These are phyloP conservation scores for Mimumesa dahlbomi DNA, from an alignment of 2,888 invertebrate species.

Conservation along the genomic window DNA sequence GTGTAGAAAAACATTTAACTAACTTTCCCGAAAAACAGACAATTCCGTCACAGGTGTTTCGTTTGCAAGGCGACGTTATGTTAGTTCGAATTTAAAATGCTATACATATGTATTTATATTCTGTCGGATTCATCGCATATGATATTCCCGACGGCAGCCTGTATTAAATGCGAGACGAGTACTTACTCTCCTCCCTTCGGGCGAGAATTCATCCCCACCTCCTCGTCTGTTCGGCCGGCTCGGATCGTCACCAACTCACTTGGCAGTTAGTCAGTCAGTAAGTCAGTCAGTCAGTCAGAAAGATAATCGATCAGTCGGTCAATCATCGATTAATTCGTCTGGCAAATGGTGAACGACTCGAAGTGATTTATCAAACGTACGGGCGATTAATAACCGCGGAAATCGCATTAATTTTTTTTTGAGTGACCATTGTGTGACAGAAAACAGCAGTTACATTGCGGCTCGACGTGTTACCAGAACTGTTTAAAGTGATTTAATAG, in stretches of 20 bases:
- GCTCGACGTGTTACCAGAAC: too few species aligned
- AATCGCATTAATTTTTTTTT: too few species aligned
- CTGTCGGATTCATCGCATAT: background rate
- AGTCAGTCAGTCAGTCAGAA: conserved; percentile 35
- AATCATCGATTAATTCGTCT: background rate
- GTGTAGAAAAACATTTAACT: too few species aligned
- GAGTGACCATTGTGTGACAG: too few species aligned
- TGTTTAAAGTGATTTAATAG: too few species aligned
- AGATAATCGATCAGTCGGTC: conserved; percentile 24
- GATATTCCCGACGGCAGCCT: conserved; percentile 2
- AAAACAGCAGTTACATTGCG: too few species aligned
- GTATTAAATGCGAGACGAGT: conserved; percentile 42
- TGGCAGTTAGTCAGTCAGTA: conserved; percentile 23
- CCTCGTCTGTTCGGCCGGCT: conserved; percentile 22
- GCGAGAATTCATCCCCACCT: conserved; percentile 39
- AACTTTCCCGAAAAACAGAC: background rate
- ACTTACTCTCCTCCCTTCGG: conserved; percentile 39
- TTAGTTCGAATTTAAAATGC: too few species aligned
- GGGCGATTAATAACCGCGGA: too few species aligned
- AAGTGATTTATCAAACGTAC: too few species aligned
- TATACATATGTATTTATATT: background rate
- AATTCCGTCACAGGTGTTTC: too few species aligned
- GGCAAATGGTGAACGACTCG: too few species aligned
- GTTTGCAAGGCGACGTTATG: too few species aligned
- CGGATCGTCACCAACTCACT: conserved; percentile 33